Evolutionary conservation across 2,888 invertebrate genomes (phyloP), one percentile per base, ranked within the genome.

Genomic region (Aspidiotus rigidus): DNA sequence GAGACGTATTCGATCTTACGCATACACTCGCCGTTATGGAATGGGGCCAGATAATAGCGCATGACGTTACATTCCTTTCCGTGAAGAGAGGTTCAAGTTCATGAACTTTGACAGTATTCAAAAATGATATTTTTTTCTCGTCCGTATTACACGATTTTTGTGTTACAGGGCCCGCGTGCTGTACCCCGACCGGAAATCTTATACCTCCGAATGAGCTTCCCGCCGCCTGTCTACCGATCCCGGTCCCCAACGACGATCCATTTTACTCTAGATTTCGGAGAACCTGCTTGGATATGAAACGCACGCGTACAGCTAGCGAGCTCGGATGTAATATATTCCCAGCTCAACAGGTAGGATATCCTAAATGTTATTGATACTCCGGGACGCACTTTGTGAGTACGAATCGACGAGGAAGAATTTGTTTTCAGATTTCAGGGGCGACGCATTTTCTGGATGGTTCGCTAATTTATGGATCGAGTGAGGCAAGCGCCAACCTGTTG

Each of bases 371-470:
- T 28, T 9, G 10, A 8, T 5, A 60, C 11, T 41, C 11, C 42
- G 17, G 42, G 41, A 61, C 42, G 53, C 7, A 28, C 28, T 28
- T 28, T 28, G 28, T 28, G 28, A 5, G 28, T 28, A 28, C 28
- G 28, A 28, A 28, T 28, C n/a, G n/a, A n/a, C n/a, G n/a, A n/a
- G n/a, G n/a, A n/a, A n/a, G n/a, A n/a, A n/a, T 61, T 61, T 39
- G 10, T 61, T 39, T 42, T 42, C 44, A 70, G 70, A 44, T 70
- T 55, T 66, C 66, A 13, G 44, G 60, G 8, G 88, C 86, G 0
- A 87, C 88, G 1, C 88, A 88, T 72, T 85, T 84, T 76, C 77
- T 92, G 74, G 92, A 92, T 75, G 86, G 85, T 0, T 92, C 90
- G 0, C 86, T 87, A 73, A 83, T 91, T 66, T 92, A 92, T 75